phyloP scores from a whole-genome alignment of 2,797 vertebrate species.

The Gila robusta region DNA sequence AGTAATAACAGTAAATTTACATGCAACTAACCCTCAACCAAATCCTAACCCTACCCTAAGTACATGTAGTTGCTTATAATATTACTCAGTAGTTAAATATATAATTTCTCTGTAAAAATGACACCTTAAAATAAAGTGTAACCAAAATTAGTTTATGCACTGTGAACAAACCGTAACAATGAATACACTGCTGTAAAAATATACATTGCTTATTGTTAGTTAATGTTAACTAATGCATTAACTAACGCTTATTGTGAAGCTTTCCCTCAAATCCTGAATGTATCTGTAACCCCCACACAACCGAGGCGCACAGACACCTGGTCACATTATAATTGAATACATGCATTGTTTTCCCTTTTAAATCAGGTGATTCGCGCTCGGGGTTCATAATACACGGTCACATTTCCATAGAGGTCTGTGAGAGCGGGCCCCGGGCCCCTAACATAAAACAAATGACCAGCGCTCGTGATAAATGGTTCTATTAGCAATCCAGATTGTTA shows the following conservation, averaged over 20 bases:
- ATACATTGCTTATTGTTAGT: no score
- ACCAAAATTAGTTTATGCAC: no score
- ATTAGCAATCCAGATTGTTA: conserved; percentile 99
- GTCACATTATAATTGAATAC: conserved; percentile 72
- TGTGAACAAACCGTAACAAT: no score
- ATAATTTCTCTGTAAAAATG: no score
- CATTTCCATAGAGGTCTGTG: conserved; percentile 89
- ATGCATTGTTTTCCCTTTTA: conserved; percentile 68
- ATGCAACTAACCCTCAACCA: no score
- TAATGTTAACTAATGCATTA: no score
- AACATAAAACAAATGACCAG: conserved; percentile 89
- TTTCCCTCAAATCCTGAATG: no score
- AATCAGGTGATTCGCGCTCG: conserved; percentile 73
- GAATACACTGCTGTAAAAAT: neutral
- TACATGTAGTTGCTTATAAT: no score
- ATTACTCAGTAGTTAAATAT: no score
- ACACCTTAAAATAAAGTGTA: no score
- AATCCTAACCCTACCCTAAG: no score
- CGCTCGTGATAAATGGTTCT: conserved; percentile 97
- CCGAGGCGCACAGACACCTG: conserved; percentile 65
- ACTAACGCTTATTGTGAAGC: neutral
- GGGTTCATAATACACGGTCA: conserved; percentile 75
- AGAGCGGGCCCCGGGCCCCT: conserved; percentile 82
- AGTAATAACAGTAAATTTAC: no score
- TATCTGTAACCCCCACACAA: neutral